phyloP scores from a whole-genome alignment of 2,888 invertebrate species.

The Listrodromus nycthemerus region DNA sequence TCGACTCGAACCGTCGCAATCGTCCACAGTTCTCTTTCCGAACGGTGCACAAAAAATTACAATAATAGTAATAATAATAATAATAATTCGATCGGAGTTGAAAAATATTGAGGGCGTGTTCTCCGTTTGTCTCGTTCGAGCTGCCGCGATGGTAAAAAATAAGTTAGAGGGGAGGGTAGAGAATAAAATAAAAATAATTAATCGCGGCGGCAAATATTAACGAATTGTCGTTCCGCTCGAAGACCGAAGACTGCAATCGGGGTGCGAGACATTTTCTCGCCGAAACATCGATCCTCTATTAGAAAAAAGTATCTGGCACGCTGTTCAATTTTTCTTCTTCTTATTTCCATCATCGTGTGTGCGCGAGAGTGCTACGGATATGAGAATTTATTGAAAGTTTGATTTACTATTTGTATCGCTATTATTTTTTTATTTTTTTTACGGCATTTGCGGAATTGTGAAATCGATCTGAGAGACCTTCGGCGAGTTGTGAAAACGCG shows the following conservation, averaged over 20 bases:
- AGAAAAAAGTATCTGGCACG: not conserved
- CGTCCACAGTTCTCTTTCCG: not conserved
- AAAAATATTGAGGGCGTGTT: not conserved
- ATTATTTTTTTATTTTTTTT: not conserved
- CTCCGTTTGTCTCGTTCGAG: not conserved
- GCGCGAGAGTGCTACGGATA: constrained; percentile 12
- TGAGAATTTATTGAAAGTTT: not conserved
- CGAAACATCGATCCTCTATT: not conserved
- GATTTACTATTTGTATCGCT: not conserved
- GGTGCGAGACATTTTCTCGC: not conserved
- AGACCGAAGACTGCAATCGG: not conserved
- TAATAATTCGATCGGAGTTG: not conserved
- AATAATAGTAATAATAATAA: constrained; percentile 16
- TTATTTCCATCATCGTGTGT: not conserved
- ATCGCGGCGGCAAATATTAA: not conserved
- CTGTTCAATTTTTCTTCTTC: constrained; percentile 9
- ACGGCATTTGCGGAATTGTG: not conserved
- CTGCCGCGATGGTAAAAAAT: not conserved
- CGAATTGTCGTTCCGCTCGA: not conserved
- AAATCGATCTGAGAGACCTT: constrained; percentile 4
- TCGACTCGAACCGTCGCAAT: constrained; percentile 10
- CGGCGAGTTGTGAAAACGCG: not conserved
- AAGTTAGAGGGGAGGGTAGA: not conserved
- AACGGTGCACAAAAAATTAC: constrained; percentile 24
- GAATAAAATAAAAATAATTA: not conserved